Percentiles rank a stretch among this genome's conserved stretches.
phyloP scores from a whole-genome alignment of 2,113 vertebrate genomes.

The Sterrhoptilus dennistouni region DNA sequence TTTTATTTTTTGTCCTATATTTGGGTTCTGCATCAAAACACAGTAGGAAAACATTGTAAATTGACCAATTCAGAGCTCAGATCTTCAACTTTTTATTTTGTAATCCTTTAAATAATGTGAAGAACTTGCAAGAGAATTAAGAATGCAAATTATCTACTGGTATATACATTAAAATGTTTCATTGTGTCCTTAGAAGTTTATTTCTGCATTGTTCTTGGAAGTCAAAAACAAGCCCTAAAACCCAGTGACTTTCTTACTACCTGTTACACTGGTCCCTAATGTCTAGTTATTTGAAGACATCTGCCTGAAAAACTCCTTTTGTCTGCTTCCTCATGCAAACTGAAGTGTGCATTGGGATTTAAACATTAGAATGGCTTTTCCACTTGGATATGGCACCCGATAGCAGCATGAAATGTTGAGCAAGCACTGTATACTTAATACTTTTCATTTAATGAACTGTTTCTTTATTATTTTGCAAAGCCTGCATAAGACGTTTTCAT shows the following conservation, averaged over 20 bases:
- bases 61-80: neutral
- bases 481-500: constrained; percentile 72
- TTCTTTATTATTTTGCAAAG: constrained; percentile 79
- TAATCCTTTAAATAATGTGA: neutral
- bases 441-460: constrained; percentile 77
- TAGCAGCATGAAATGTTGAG: constrained; percentile 59
- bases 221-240: constrained; percentile 52
- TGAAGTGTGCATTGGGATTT: constrained; percentile 54
- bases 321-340: constrained; percentile 47
- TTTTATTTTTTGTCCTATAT: neutral
- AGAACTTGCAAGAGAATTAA: constrained; percentile 28
- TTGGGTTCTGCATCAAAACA: neutral
- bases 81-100: neutral
- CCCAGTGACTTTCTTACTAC: constrained; percentile 32
- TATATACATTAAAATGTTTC: neutral
- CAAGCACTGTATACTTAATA: constrained; percentile 62
- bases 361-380: constrained; percentile 49
- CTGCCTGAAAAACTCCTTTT: constrained; percentile 61
- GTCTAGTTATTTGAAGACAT: constrained; percentile 63
- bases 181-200: neutral
- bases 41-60: neutral
- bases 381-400: constrained; percentile 37
- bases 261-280: constrained; percentile 54
- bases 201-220: constrained; percentile 16
- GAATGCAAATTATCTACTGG: constrained; percentile 1